Percentiles rank a stretch among this genome's conserved stretches.
phyloP scores from a whole-genome alignment of 2,113 vertebrate species.

The Tupaia tana region DNA sequence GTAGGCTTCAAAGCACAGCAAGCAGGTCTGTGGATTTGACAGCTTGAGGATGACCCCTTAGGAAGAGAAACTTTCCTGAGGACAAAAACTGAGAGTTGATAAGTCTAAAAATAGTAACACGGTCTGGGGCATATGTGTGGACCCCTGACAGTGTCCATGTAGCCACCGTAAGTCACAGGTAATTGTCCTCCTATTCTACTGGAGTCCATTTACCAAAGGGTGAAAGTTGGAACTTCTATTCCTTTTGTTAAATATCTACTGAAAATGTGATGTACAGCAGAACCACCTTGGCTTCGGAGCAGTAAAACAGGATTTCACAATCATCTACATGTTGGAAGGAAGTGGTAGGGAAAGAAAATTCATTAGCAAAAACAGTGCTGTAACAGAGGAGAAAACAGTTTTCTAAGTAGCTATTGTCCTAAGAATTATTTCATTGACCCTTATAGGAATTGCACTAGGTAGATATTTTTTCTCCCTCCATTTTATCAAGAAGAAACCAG shows the following conservation, averaged over 20 bases:
- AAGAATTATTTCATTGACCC: background rate
- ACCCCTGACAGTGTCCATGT: background rate
- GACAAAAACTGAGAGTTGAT: background rate
- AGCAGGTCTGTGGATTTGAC: background rate
- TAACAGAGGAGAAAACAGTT: background rate
- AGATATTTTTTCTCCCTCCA: background rate
- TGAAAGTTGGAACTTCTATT: background rate
- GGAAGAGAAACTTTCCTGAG: background rate
- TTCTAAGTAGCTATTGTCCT: background rate
- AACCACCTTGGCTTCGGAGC: accelerated
- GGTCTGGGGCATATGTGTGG: accelerated
- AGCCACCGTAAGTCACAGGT: background rate
- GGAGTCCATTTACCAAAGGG: background rate
- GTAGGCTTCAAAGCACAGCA: background rate
- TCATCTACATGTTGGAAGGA: accelerated
- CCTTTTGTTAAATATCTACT: background rate
- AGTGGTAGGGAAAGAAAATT: background rate
- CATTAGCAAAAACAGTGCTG: background rate
- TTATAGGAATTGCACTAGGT: background rate
- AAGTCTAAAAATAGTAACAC: background rate
- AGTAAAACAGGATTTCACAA: background rate
- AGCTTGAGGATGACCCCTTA: background rate
- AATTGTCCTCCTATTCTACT: background rate
- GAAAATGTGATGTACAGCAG: background rate
- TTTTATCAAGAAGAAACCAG: background rate